Conservation (phyloP, 2,113 vertebrate species). For the Entelurus aequoreus region DNA sequence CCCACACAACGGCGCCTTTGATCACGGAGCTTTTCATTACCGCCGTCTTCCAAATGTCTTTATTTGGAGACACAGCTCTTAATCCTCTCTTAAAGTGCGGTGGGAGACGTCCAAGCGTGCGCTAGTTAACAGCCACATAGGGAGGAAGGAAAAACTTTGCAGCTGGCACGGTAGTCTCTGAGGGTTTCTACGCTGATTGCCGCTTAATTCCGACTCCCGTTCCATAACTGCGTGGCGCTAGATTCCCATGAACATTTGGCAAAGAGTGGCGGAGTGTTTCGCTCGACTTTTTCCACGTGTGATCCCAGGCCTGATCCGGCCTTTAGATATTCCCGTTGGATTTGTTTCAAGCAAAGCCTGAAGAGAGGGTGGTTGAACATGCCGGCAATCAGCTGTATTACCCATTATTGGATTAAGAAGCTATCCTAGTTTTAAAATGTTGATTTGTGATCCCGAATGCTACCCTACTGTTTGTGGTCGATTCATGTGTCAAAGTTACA, state of each 20-base stretch:
- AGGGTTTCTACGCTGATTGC: slow-evolving; percentile 68
- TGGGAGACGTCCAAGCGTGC: slow-evolving; percentile 36
- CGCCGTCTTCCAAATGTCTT: slow-evolving; percentile 62
- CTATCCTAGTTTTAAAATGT: no score
- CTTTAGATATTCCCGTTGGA: slow-evolving; percentile 29
- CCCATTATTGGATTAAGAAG: no score
- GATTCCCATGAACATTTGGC: slow-evolving; percentile 68
- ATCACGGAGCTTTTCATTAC: slow-evolving; percentile 68
- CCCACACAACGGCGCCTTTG: slow-evolving; percentile 53
- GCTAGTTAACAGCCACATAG: slow-evolving; percentile 52
- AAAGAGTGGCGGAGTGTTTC: slow-evolving; percentile 15
- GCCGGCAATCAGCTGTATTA: not conserved
- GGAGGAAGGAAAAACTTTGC: slow-evolving; percentile 35
- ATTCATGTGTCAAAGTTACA: no score
- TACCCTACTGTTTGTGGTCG: no score
- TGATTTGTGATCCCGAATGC: no score
- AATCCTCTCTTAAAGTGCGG: slow-evolving; percentile 37
- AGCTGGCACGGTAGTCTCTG: slow-evolving; percentile 62
- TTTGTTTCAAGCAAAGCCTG: slow-evolving; percentile 4
- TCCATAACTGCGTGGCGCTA: slow-evolving; percentile 28
- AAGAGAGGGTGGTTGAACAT: not conserved
- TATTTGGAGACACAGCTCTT: slow-evolving; percentile 55
- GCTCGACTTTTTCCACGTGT: slow-evolving; percentile 29
- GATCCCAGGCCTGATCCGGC: slow-evolving; percentile 20
- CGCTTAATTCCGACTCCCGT: slow-evolving; percentile 57